These are phyloP conservation scores for Sitodiplosis mosellana DNA, from an alignment of 1,140 invertebrate species.

Conservation along the genomic window DNA sequence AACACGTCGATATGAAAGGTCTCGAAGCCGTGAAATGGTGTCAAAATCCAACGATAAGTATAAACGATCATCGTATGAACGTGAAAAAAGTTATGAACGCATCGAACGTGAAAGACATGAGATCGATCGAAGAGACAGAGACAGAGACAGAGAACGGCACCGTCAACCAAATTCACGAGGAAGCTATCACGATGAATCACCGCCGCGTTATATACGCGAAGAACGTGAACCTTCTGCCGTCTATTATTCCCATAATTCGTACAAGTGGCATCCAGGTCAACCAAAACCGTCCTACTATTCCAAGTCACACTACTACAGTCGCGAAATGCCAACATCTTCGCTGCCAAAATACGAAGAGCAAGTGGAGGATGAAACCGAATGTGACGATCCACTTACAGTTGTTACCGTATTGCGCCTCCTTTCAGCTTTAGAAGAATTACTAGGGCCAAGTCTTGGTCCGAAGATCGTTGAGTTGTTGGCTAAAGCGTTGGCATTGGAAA, in stretches of 20 bases:
- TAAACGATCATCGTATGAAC: too few relatives aligned
- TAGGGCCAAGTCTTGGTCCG: slow-evolving; percentile 54
- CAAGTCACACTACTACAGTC: background rate
- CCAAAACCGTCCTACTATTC: background rate
- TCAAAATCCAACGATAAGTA: background rate
- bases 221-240: background rate
- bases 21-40: background rate
- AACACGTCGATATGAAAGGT: background rate
- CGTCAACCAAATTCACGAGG: slow-evolving; percentile 10
- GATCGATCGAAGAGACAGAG: background rate
- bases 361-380: background rate
- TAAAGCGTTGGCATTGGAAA: slow-evolving; percentile 48
- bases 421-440: slow-evolving; percentile 57
- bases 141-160: slow-evolving; percentile 20
- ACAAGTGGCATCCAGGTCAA: background rate
- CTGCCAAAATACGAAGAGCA: background rate
- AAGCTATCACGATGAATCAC: background rate
- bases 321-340: too few relatives aligned
- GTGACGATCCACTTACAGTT: slow-evolving; percentile 30
- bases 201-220: background rate
- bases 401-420: slow-evolving; percentile 51
- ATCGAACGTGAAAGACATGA: background rate
- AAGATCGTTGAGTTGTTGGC: slow-evolving; percentile 53
- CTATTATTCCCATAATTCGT: too few relatives aligned
- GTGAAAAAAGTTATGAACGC: background rate